Evolutionary conservation across 2,797 vertebrate genomes (phyloP), one percentile per base, ranked within the genome.

Genomic region (Cottoperca gobio): DNA sequence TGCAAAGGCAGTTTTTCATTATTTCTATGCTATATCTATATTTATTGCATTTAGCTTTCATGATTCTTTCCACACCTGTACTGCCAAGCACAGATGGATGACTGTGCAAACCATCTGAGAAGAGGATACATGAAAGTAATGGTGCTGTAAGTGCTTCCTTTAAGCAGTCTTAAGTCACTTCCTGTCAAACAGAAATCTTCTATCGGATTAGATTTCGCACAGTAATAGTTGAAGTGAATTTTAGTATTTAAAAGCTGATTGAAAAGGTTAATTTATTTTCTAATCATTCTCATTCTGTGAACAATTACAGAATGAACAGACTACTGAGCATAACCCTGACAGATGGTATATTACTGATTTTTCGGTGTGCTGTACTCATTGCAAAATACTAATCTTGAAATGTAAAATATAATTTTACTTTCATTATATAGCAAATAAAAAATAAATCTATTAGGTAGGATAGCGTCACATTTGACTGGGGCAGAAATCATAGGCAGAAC

Each of bases 261-360:
- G 62, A 78, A 81, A 89, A 80, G 82, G 80, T 90, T 86, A 55
- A 91, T 90, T 86, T 85, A 86, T 90, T 82, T 86, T 76, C 69
- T 68, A 73, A 85, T 86, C 65, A 69, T 70, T 81, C 79, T 58
- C 54, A 48, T 53, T 82, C 78, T 69, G 64, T 54, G 68, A 85
- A 75, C 65, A 70, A 76, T 85, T 74, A 72, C 24, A 80, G n/a
- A n/a, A n/a, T n/a, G n/a, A 31, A 48, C 50, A 42, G 61, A 54
- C 16, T n/a, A 10, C 8, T 0, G 12, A 79, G 60, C 68, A 65
- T 61, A 81, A 81, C 68, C 64, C 28, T 43, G 33, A 70, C 62
- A 75, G 55, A 70, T 64, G 62, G 64, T 48, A 21, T 17, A 16
- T 7, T 28, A 2, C 23, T 1, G 43, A 39, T 8, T 46, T 21